Base-by-base conservation (phyloP, 53 echinoderm and acorn worm species). In the Actinopyga echinites region DNA sequence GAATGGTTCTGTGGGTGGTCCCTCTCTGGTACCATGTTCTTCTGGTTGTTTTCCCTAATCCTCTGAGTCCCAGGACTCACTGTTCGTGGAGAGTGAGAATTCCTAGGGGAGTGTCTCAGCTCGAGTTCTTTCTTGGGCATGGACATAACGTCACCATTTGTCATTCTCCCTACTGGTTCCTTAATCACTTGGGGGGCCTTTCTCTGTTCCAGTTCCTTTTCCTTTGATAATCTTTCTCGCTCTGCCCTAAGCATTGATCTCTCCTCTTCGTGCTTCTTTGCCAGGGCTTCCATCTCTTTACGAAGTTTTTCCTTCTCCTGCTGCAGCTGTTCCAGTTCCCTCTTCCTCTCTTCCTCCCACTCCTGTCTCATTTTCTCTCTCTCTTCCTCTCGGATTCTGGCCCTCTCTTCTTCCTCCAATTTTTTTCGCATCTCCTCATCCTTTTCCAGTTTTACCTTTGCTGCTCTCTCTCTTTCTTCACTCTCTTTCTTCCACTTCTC, bases 21-120 rank as follows among this genome's bases (percentile, higher is more conserved):
- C 26, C 68, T 92, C 90, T 94, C 91, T 30, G 86, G 85, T n/a
- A 93, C 44, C 87, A 91, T 84, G 35, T 82, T 91, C 67, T 74
- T 73, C 57, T 85, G 75, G 75, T 67, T 86, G 73, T 75, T 83
- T 54, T 69, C 85, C 52, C 19, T 54, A 8, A 55, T 32, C 28
- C 78, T 25, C 33, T 54, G 78, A 32, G 35, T 78, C 10, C 55
- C 55, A 30, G 78, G 78, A 30, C 78, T 78, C 21, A 78, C 33
- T 0, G 71, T 71, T 93, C 89, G 24, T 69, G 84, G 57, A 78
- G 85, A 12, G 84, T 73, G 69, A 87, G 89, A 36, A 89, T 89
- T 37, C 89, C 91, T 37, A 83, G 83, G 61, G 82, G 73, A 19
- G 65, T 71, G 30, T 62, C 69, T 53, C 57, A 79, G 11, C 66